These are phyloP conservation scores for Steinernema hermaphroditum DNA, from an alignment of 2,888 invertebrate species.

Conservation along the genomic window DNA sequence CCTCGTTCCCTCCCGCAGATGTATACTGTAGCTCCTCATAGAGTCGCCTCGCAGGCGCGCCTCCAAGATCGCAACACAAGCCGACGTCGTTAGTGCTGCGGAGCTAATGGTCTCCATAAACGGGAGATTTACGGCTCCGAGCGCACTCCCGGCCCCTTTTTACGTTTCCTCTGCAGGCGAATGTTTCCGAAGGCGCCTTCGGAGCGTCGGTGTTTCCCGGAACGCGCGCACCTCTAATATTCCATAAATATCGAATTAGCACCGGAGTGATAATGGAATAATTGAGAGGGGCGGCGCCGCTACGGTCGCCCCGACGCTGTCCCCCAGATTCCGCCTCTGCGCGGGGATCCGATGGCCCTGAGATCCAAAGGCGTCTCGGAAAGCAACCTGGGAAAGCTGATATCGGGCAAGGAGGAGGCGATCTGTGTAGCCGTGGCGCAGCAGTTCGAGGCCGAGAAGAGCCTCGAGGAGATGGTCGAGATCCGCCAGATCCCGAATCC, in stretches of 20 bases:
- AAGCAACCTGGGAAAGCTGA: neutral
- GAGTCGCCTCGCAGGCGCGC: no score
- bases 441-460: slow-evolving; percentile 17
- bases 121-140: neutral
- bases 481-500: slow-evolving; percentile 9
- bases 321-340: no score
- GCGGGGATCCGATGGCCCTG: neutral
- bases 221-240: slow-evolving; percentile 4
- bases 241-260: slow-evolving; percentile 15
- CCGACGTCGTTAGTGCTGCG: no score
- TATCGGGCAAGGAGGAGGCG: slow-evolving; percentile 11
- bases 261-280: slow-evolving; percentile 14
- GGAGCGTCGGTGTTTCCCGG: neutral
- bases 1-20: no score
- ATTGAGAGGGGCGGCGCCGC: neutral
- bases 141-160: neutral
- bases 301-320: neutral
- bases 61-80: neutral
- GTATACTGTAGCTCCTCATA: no score
- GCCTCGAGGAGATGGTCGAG: neutral
- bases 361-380: neutral
- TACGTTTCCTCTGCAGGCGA: neutral
- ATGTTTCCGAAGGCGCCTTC: neutral
- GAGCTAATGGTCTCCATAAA: neutral
- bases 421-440: neutral